Evolutionary conservation across 2,797 vertebrate genomes (phyloP).

Genomic region (Melanotaenia maccullochi): DNA sequence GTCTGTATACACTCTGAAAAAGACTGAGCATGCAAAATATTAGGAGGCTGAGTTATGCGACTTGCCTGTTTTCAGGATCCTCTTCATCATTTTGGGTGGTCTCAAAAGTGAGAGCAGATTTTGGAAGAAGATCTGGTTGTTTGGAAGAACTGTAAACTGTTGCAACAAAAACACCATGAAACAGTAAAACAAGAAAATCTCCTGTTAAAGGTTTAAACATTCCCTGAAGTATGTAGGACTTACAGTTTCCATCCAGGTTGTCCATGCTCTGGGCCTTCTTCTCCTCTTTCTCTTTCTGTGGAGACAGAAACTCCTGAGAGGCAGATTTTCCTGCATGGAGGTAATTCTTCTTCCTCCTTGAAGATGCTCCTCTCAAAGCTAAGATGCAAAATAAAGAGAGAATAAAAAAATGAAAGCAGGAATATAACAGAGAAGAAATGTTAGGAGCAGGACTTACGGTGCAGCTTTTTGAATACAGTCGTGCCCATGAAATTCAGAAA

Average conservation of each 20-base stretch:
- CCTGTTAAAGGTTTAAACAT: neutral
- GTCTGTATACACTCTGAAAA: neutral
- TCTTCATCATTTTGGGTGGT: constrained; percentile 28
- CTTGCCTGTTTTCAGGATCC: constrained; percentile 61
- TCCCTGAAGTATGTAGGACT: neutral
- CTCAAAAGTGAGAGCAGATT: constrained; percentile 52
- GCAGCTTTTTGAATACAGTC: constrained; percentile 92
- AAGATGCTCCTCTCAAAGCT: constrained; percentile 91
- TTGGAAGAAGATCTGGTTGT: constrained; percentile 72
- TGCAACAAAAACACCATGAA: neutral
- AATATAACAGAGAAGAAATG: neutral
- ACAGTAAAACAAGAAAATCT: neutral
- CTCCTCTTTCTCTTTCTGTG: constrained; percentile 83
- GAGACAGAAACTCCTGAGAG: constrained; percentile 90
- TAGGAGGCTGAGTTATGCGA: neutral
- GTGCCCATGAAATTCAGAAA: constrained; percentile 96
- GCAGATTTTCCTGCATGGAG: constrained; percentile 85
- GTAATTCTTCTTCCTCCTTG: constrained; percentile 88
- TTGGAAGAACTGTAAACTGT: constrained; percentile 71
- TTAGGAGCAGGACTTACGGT: constrained; percentile 80
- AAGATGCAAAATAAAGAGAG: neutral
- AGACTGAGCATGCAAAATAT: neutral
- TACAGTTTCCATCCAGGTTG: constrained; percentile 92
- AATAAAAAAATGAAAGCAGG: neutral
- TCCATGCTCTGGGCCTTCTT: constrained; percentile 89